phyloP scores from a whole-genome alignment of 2,888 invertebrate species.

The Heliconius ismenius region DNA sequence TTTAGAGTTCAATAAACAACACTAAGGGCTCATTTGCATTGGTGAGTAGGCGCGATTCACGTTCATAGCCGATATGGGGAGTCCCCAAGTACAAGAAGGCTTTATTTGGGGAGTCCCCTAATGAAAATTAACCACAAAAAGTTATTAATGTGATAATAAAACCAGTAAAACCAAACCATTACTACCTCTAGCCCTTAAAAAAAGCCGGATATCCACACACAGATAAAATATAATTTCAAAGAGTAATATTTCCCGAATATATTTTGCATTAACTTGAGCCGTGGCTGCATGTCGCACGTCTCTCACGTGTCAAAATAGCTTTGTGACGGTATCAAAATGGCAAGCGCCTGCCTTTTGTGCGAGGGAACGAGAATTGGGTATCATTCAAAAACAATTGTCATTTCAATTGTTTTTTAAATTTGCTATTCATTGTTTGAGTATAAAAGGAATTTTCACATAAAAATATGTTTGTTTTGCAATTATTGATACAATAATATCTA shows the following conservation, averaged over 20 bases:
- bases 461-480: background rate
- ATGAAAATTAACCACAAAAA: no score
- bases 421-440: background rate
- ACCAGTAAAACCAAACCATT: no score
- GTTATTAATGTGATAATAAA: no score
- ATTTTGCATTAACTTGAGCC: slow-evolving; percentile 15
- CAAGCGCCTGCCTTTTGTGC: slow-evolving; percentile 21
- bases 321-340: slow-evolving; percentile 25
- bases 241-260: slow-evolving; percentile 13
- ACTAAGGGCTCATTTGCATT: no score
- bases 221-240: background rate
- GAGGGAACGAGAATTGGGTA: slow-evolving; percentile 22
- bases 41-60: no score
- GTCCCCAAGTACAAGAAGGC: no score
- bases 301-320: slow-evolving; percentile 28
- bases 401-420: slow-evolving; percentile 14
- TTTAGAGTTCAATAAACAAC: no score
- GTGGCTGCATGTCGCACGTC: slow-evolving; percentile 14
- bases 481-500: background rate
- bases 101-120: no score
- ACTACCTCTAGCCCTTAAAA: background rate
- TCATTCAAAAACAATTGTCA: slow-evolving; percentile 11
- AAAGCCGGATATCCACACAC: background rate
- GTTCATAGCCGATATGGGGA: no score
- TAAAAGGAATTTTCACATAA: background rate